Percentiles rank a stretch among this genome's conserved stretches.
Evolutionary conservation across 2,113 vertebrate genomes (phyloP).

Genomic region (Aptenodytes forsteri): DNA sequence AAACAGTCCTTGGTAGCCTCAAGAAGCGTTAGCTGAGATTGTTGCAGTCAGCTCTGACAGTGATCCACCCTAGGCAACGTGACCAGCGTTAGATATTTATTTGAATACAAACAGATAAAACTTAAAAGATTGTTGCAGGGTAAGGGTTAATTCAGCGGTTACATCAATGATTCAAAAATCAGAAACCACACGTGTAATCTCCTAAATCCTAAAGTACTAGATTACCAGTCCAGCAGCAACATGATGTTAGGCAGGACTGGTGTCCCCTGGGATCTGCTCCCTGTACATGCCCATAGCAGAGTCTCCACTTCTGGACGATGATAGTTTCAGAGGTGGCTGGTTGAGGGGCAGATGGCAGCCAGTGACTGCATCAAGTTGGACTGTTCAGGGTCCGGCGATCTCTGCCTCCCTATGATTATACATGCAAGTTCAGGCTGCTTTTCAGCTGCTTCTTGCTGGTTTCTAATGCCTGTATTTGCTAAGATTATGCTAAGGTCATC

Average conservation of each 20-base stretch:
- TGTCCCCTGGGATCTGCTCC: background rate
- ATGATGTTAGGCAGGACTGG: background rate
- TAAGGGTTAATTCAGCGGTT: background rate
- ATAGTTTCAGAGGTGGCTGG: background rate
- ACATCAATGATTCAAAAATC: background rate
- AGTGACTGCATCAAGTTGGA: background rate
- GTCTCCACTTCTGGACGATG: background rate
- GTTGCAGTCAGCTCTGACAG: background rate
- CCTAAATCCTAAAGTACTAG: background rate
- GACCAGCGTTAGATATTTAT: background rate
- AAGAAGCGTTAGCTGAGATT: background rate
- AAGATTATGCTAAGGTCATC: background rate
- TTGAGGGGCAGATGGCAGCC: background rate
- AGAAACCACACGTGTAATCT: background rate
- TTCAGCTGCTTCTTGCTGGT: background rate
- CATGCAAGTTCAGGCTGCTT: background rate
- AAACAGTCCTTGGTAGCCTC: background rate
- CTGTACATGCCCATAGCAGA: background rate
- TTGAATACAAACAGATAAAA: background rate
- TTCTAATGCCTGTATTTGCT: background rate
- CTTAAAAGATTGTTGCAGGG: background rate
- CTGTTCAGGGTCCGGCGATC: background rate
- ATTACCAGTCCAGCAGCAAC: background rate
- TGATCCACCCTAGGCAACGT: accelerated
- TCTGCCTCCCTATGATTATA: background rate